These are phyloP conservation scores for Eupeodes corollae DNA, from an alignment of 1,140 invertebrate genomes.

Conservation along the genomic window DNA sequence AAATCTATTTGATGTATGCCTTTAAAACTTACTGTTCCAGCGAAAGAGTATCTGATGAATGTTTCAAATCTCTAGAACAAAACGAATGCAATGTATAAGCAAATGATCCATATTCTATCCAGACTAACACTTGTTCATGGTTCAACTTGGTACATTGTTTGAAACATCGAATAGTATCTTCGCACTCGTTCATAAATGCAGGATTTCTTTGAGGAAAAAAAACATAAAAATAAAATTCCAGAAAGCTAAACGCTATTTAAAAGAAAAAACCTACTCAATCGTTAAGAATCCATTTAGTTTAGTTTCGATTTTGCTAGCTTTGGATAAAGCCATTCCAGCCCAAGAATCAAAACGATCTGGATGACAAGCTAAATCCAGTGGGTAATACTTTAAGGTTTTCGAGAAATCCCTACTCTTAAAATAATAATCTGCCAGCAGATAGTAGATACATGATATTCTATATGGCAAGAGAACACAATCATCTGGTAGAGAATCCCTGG, in stretches of 20 bases:
- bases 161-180: conserved; percentile 15
- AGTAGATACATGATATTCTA: conserved; percentile 65
- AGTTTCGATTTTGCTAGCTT: conserved; percentile 66
- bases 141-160: conserved; percentile 11
- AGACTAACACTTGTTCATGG: conserved; percentile 9
- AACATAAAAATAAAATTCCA: conserved; percentile 58
- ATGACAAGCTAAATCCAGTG: conserved; percentile 69
- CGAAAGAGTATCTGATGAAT: conserved; percentile 60
- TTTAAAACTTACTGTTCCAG: conserved; percentile 46
- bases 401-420: conserved; percentile 74
- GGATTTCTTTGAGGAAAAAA: conserved; percentile 3
- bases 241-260: conserved; percentile 77
- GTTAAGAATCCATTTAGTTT: conserved; percentile 49
- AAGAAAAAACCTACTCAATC: conserved; percentile 37
- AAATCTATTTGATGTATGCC: not conserved
- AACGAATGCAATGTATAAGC: conserved; percentile 13
- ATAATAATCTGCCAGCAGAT: conserved; percentile 82
- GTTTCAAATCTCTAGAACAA: conserved; percentile 23
- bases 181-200: conserved; percentile 7
- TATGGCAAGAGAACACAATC: conserved; percentile 38
- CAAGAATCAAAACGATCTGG: conserved; percentile 77
- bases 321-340: conserved; percentile 77
- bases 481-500: conserved; percentile 42
- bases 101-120: conserved; percentile 20
- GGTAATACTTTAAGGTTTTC: conserved; percentile 70